A percentile compares a stretch with the other conserved stretches of the same genome.
phyloP scores from a whole-genome alignment of 2,797 vertebrate species.

The Enteromius fasciolatus region DNA sequence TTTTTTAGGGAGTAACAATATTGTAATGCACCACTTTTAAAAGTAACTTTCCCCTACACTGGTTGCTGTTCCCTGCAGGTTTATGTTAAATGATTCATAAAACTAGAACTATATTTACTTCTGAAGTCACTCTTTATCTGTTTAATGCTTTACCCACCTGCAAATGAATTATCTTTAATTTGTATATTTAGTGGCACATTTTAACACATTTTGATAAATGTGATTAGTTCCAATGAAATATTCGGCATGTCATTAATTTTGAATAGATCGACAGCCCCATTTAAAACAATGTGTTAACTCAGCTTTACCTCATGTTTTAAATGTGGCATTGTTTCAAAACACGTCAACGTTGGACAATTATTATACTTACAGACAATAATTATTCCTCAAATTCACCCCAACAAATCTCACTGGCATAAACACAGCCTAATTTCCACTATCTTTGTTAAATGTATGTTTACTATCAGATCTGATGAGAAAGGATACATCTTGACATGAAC shows the following conservation, averaged over 20 bases:
- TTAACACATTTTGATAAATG: not conserved
- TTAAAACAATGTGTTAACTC: not conserved
- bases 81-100: not conserved
- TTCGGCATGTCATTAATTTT: not conserved
- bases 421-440: not conserved
- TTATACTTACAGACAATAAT: constrained; percentile 10
- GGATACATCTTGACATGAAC: not conserved
- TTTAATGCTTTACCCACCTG: not conserved
- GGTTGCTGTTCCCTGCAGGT: too few relatives aligned
- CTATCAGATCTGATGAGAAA: not conserved
- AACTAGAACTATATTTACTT: not conserved
- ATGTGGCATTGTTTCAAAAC: not conserved
- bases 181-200: not conserved
- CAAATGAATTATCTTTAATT: not conserved
- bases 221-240: not conserved
- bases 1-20: too few relatives aligned
- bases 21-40: too few relatives aligned
- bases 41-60: too few relatives aligned
- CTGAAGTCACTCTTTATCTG: not conserved
- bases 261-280: not conserved
- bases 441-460: not conserved
- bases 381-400: not conserved
- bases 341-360: not conserved
- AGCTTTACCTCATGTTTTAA: not conserved
- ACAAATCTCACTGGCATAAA: not conserved